A percentile compares a stretch with the other conserved stretches of the same genome.
Evolutionary conservation across 2,888 invertebrate genomes (phyloP).

Genomic region (Imbricaverruca yamaguchii): DNA sequence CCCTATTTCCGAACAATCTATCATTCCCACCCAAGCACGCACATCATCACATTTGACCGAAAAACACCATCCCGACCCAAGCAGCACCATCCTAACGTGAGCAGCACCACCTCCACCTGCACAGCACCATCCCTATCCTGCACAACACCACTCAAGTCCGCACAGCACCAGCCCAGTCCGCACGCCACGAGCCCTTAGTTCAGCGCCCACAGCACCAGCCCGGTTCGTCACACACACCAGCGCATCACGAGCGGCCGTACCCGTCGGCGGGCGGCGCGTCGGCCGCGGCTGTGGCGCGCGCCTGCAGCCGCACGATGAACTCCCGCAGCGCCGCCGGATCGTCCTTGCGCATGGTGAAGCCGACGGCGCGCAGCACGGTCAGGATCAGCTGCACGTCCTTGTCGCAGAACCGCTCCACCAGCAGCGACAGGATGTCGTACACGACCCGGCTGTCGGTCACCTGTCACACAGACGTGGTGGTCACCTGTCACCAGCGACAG

Average conservation of each 20-base stretch:
- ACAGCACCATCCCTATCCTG: too few relatives aligned
- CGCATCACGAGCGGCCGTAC: background rate
- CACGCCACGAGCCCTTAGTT: background rate
- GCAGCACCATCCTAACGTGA: too few relatives aligned
- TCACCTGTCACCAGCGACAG: conserved; percentile 51
- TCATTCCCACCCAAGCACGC: too few relatives aligned
- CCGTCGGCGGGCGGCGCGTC: background rate
- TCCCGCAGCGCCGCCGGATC: conserved; percentile 71
- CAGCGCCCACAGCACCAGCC: conserved; percentile 10
- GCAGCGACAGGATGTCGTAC: conserved; percentile 65
- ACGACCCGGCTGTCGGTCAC: conserved; percentile 63
- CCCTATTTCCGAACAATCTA: too few relatives aligned
- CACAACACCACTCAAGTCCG: too few relatives aligned
- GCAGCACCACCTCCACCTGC: too few relatives aligned
- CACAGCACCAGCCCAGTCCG: too few relatives aligned
- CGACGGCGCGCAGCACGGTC: conserved; percentile 65
- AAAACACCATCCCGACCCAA: too few relatives aligned
- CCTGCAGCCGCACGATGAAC: conserved; percentile 43
- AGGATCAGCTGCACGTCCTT: conserved; percentile 79
- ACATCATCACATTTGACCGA: too few relatives aligned
- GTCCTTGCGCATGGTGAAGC: conserved; percentile 77
- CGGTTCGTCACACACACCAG: background rate
- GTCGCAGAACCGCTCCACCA: conserved; percentile 58
- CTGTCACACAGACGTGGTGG: background rate
- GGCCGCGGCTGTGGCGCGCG: conserved; percentile 33